A percentile compares a stretch with the other conserved stretches of the same genome.
These are phyloP conservation scores for Cladorhizidae sp. DNA, from an alignment of 37 sponge, comb jelly and placozoan genomes.

Conservation along the genomic window DNA sequence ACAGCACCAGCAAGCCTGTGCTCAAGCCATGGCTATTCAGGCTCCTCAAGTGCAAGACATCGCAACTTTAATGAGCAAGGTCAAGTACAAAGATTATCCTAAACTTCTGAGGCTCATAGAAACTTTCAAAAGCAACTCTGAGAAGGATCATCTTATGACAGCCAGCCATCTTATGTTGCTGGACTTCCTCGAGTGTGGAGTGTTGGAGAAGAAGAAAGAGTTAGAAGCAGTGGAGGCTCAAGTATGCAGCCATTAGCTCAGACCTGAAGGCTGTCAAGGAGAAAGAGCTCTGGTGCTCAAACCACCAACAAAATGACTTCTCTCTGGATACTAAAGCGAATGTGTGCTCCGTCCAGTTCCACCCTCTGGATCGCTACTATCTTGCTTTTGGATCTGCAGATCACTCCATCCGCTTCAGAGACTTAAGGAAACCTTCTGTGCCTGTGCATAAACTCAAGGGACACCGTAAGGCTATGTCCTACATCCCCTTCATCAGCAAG, in stretches of 20 bases:
- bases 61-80: too few relatives aligned
- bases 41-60: background rate
- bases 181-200: conserved; percentile 5
- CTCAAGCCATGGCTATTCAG: background rate
- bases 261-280: background rate
- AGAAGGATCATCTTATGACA: background rate
- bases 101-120: background rate
- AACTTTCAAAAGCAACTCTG: background rate
- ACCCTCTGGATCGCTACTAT: background rate
- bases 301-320: conserved; percentile 32
- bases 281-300: conserved; percentile 67
- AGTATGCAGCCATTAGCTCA: background rate
- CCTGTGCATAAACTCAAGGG: conserved; percentile 60
- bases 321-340: conserved; percentile 62
- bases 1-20: conserved; percentile 6
- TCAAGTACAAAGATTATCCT: background rate
- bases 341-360: conserved; percentile 81
- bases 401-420: conserved; percentile 69
- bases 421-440: conserved; percentile 60
- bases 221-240: background rate
- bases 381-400: conserved; percentile 26
- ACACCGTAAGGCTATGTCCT: conserved; percentile 87
- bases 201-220: background rate
- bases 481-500: conserved; percentile 58
- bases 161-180: background rate